Percentiles rank a stretch among this genome's conserved stretches.
Conservation (phyloP, 2,113 vertebrate genomes). For the Syrmaticus mikado region DNA sequence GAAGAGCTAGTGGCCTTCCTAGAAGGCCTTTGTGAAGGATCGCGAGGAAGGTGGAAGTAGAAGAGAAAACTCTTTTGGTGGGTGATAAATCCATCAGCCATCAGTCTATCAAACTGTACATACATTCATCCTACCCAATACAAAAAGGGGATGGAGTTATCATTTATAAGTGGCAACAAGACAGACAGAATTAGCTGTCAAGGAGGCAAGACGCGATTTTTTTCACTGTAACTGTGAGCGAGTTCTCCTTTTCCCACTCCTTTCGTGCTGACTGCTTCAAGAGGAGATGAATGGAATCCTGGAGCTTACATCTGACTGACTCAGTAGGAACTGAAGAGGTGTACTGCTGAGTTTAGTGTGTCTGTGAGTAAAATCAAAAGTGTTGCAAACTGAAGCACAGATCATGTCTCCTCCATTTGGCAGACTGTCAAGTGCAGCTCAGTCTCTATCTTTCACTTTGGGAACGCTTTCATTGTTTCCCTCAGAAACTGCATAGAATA, state of each 20-base stretch:
- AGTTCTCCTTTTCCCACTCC: background rate
- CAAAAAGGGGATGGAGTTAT: background rate
- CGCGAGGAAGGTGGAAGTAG: background rate
- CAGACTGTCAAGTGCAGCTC: background rate
- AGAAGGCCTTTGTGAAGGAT: background rate
- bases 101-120: background rate
- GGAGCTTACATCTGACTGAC: background rate
- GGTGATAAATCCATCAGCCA: background rate
- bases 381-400: background rate
- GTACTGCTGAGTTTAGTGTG: background rate
- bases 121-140: background rate
- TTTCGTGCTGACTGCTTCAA: background rate
- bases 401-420: background rate
- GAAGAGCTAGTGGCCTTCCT: background rate
- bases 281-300: background rate
- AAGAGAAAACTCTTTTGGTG: background rate
- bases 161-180: background rate
- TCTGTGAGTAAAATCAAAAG: background rate
- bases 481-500: background rate
- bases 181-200: background rate
- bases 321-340: background rate
- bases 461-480: background rate
- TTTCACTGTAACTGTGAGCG: background rate
- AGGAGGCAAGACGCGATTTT: background rate
- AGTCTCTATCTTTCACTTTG: background rate